Evolutionary conservation across 2,888 invertebrate genomes (phyloP).

Genomic region (Celastrina argiolus): DNA sequence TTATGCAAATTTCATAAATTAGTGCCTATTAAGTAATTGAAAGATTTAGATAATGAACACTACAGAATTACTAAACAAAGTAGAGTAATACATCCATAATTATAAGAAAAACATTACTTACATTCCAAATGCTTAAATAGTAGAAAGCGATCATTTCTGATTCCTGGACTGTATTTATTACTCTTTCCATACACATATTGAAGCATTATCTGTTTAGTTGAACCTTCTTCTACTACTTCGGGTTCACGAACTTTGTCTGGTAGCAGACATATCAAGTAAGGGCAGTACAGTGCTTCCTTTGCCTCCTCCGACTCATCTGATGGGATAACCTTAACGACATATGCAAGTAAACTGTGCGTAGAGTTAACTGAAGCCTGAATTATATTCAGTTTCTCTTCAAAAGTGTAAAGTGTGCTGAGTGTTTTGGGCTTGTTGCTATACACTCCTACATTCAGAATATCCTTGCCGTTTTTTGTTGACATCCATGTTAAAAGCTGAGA

Average conservation of each 20-base stretch:
- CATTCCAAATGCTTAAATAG: conserved; percentile 88
- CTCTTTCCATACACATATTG: conserved; percentile 85
- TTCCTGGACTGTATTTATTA: conserved; percentile 69
- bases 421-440: conserved; percentile 80
- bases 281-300: conserved; percentile 76
- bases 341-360: conserved; percentile 81
- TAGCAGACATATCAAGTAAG: conserved; percentile 80
- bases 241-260: conserved; percentile 56
- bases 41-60: not conserved
- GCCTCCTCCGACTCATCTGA: conserved; percentile 47
- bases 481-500: conserved; percentile 84
- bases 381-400: conserved; percentile 80
- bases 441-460: conserved; percentile 75
- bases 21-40: not conserved
- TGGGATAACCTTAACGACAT: conserved; percentile 79
- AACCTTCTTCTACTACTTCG: conserved; percentile 69
- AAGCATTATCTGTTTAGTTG: conserved; percentile 85
- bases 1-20: not conserved
- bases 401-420: conserved; percentile 79
- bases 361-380: conserved; percentile 89
- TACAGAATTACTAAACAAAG: too few species aligned
- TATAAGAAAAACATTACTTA: conserved; percentile 53
- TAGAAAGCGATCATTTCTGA: conserved; percentile 81
- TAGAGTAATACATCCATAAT: not conserved
- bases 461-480: conserved; percentile 47